phyloP scores from a whole-genome alignment of 1,140 invertebrate species.

The Drosophila mauritiana region DNA sequence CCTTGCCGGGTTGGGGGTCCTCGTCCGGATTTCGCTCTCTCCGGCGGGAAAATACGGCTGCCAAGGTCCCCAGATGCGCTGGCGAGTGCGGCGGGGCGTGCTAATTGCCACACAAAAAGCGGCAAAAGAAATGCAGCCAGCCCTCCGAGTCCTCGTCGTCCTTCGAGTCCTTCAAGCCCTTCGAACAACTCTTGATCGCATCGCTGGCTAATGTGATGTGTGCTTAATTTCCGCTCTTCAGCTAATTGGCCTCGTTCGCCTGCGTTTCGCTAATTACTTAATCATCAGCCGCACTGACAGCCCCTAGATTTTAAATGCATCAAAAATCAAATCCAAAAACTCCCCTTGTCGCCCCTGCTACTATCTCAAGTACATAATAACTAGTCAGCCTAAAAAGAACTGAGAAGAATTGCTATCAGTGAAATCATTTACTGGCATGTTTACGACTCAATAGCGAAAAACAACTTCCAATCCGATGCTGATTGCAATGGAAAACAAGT shows the following conservation, averaged over 20 bases:
- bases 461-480: background rate
- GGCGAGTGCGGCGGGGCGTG: slow-evolving; percentile 49
- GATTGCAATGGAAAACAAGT: slow-evolving; percentile 14
- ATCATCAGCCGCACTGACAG: slow-evolving; percentile 28
- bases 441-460: background rate
- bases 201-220: slow-evolving; percentile 51
- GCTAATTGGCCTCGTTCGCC: slow-evolving; percentile 58
- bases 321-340: too few relatives aligned
- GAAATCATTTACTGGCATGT: background rate
- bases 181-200: slow-evolving; percentile 45
- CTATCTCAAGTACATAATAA: too few relatives aligned
- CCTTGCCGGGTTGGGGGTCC: slow-evolving; percentile 28
- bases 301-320: slow-evolving; percentile 7
- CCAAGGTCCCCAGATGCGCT: slow-evolving; percentile 40
- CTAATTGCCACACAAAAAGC: slow-evolving; percentile 70
- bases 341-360: too few relatives aligned
- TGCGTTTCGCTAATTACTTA: slow-evolving; percentile 55
- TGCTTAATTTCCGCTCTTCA: slow-evolving; percentile 51
- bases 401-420: too few relatives aligned
- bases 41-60: slow-evolving; percentile 35
- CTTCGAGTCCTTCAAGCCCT: slow-evolving; percentile 4
- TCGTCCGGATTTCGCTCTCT: slow-evolving; percentile 36
- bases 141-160: slow-evolving; percentile 27
- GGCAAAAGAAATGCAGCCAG: slow-evolving; percentile 42
- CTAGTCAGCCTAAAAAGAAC: too few relatives aligned